A percentile compares a stretch with the other conserved stretches of the same genome.
Conservation (phyloP, 2,113 vertebrate species). For the Octodon degus region DNA sequence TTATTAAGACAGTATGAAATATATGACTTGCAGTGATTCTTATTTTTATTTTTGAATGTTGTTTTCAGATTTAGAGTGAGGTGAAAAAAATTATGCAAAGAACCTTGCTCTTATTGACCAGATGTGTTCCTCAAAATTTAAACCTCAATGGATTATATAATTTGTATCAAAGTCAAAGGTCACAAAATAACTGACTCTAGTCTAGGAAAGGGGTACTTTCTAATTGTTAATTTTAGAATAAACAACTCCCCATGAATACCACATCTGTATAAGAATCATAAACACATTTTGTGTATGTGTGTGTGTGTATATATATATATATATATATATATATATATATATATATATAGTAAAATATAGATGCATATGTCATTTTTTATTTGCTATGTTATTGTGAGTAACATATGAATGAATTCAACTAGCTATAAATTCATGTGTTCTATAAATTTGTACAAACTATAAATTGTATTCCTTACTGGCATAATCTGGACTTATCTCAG, state of each 20-base stretch:
- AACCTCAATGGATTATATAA: neutral
- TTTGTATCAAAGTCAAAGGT: neutral
- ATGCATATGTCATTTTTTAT: neutral
- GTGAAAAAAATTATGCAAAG: neutral
- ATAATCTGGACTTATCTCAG: neutral
- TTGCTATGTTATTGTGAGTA: neutral
- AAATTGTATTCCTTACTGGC: neutral
- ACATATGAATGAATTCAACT: neutral
- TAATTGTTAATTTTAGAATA: neutral
- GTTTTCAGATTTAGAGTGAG: neutral
- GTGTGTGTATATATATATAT: neutral
- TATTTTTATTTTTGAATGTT: neutral
- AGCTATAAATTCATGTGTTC: neutral
- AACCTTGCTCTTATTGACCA: neutral
- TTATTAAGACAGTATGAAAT: neutral
- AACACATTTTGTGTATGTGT: neutral
- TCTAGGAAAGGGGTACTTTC: neutral
- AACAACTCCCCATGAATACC: neutral
- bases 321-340: neutral
- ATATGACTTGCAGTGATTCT: neutral
- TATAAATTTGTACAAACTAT: neutral
- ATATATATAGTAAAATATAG: neutral
- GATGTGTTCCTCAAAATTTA: slow-evolving; percentile 1
- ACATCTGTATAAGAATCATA: neutral
- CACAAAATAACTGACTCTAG: neutral